Evolutionary conservation across 2,113 vertebrate genomes (phyloP).

Genomic region (Callipepla californica): DNA sequence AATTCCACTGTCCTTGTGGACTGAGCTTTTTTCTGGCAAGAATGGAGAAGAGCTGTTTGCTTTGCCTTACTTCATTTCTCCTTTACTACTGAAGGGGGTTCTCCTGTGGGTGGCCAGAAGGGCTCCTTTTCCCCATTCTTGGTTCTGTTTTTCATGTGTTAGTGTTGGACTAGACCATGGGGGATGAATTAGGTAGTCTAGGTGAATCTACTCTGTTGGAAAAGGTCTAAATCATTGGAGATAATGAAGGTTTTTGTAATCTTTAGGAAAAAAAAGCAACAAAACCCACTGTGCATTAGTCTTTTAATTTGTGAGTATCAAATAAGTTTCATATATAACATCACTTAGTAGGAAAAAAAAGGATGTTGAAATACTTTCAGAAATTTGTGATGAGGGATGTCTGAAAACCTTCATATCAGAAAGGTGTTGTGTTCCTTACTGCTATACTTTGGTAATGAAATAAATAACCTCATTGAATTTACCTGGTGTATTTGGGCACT

Average conservation of each 20-base stretch:
- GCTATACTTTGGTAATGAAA: neutral
- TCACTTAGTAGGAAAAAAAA: conserved; percentile 20
- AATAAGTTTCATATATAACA: conserved; percentile 6
- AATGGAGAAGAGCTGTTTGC: neutral
- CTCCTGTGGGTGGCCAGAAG: neutral
- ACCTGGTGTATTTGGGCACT: neutral
- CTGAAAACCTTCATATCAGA: neutral
- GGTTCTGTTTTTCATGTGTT: conserved; percentile 24
- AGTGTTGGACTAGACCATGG: neutral
- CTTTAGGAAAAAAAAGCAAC: neutral
- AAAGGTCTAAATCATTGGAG: neutral
- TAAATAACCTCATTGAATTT: neutral
- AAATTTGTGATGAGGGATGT: conserved; percentile 3
- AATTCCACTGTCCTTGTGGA: neutral
- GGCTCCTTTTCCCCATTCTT: neutral
- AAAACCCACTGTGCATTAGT: neutral
- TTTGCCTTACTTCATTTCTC: neutral
- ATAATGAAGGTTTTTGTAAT: conserved; percentile 36
- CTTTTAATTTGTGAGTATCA: conserved; percentile 19
- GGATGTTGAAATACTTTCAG: conserved; percentile 29
- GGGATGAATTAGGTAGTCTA: neutral
- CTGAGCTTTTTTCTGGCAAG: neutral
- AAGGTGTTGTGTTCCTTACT: neutral
- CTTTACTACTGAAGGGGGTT: neutral
- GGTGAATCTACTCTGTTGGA: neutral